Evolutionary conservation across 2,888 invertebrate species (phyloP).

Genomic region (Ganaspis brasiliensis): DNA sequence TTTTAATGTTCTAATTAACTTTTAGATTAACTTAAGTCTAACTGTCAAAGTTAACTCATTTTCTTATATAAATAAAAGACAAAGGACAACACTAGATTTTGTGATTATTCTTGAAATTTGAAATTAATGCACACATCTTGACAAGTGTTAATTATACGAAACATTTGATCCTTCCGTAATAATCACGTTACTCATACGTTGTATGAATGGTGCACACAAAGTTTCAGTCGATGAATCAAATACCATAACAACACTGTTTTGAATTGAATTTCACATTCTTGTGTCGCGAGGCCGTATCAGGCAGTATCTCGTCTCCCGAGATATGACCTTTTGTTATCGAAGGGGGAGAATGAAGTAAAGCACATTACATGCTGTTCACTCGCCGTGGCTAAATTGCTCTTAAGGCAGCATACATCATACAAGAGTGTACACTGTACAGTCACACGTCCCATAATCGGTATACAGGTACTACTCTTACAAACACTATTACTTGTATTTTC

Average conservation of each 20-base stretch:
- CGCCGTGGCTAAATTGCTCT: conserved; percentile 26
- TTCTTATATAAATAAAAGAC: too few species aligned
- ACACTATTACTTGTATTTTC: not conserved
- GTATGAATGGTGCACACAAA: not conserved
- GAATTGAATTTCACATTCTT: conserved; percentile 25
- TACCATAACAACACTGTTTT: not conserved
- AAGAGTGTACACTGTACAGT: conserved; percentile 28
- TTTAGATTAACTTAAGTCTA: too few species aligned
- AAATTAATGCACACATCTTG: too few species aligned
- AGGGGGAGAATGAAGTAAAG: conserved; percentile 2
- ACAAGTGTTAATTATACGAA: too few species aligned
- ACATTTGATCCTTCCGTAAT: too few species aligned
- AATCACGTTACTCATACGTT: too few species aligned
- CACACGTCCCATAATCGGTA: conserved; percentile 30
- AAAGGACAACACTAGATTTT: too few species aligned
- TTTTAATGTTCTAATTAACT: too few species aligned
- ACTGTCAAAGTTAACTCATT: too few species aligned
- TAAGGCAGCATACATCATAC: conserved; percentile 19
- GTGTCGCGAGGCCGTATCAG: conserved; percentile 40
- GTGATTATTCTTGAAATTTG: too few species aligned
- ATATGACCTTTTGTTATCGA: conserved; percentile 41
- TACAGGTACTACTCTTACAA: conserved; percentile 1
- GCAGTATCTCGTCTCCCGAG: conserved; percentile 25
- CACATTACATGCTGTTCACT: conserved; percentile 25
- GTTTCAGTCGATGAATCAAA: not conserved